These are phyloP conservation scores for Caenorhabditis zanzibari DNA, from an alignment of 2,888 invertebrate genomes.

Conservation along the genomic window DNA sequence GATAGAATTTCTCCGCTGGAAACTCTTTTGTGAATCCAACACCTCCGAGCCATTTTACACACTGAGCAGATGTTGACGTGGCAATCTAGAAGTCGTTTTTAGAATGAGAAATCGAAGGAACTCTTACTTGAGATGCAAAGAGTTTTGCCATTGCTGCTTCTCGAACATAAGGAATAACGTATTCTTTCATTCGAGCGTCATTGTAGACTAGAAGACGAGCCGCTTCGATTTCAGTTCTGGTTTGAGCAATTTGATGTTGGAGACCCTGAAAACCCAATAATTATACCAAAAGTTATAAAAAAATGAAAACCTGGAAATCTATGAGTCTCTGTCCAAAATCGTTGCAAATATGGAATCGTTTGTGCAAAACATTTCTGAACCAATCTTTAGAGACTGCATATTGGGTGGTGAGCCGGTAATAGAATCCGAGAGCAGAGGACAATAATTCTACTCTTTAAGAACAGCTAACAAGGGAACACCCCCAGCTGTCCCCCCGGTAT, in stretches of 20 bases:
- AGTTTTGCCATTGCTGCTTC: constrained; percentile 98
- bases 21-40: constrained; percentile 97
- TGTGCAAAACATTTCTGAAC: constrained; percentile 96
- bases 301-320: constrained; percentile 90
- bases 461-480: too few species aligned
- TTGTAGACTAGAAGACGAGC: constrained; percentile 95
- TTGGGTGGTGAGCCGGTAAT: too few species aligned
- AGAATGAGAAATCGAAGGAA: too few species aligned
- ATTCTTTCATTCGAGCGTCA: constrained; percentile 93
- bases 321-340: constrained; percentile 93
- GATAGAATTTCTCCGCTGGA: constrained; percentile 96
- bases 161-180: constrained; percentile 91
- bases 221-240: constrained; percentile 92
- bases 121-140: constrained; percentile 88
- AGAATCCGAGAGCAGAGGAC: too few species aligned
- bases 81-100: constrained; percentile 87
- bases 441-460: too few species aligned
- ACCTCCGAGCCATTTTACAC: constrained; percentile 98
- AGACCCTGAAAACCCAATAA: constrained; percentile 90
- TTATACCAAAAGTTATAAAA: too few species aligned
- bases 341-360: constrained; percentile 95
- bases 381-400: too few species aligned
- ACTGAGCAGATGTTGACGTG: constrained; percentile 91
- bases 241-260: constrained; percentile 95
- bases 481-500: too few species aligned